A percentile compares a stretch with the other conserved stretches of the same genome.
Conservation (phyloP, 2,113 vertebrate genomes). For the Anarrhichthys ocellatus region DNA sequence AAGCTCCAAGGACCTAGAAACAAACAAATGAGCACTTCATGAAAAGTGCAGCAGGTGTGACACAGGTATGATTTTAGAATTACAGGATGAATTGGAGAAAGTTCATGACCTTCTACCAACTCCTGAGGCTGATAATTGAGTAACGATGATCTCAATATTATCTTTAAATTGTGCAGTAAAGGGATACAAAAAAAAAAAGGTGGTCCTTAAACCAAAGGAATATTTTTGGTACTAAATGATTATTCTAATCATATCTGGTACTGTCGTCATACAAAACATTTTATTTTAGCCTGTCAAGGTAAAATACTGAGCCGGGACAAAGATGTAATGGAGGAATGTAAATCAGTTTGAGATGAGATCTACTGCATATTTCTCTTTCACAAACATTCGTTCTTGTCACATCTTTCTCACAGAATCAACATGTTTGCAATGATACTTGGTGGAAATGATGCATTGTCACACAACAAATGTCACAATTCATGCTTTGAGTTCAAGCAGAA, state of each 20-base stretch:
- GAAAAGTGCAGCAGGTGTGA: slow-evolving; percentile 30
- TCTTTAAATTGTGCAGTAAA: not conserved
- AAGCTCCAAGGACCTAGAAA: slow-evolving; percentile 52
- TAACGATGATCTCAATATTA: slow-evolving; percentile 13
- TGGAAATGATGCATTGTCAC: slow-evolving; percentile 29
- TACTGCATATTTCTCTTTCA: slow-evolving; percentile 28
- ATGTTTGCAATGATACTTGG: slow-evolving; percentile 17
- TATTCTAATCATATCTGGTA: slow-evolving; percentile 12
- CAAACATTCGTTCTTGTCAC: slow-evolving; percentile 17
- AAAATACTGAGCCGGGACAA: slow-evolving; percentile 53
- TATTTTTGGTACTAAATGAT: slow-evolving; percentile 48
- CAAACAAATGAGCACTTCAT: slow-evolving; percentile 45
- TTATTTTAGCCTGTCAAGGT: slow-evolving; percentile 15
- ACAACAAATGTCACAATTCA: slow-evolving; percentile 32
- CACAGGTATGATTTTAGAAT: slow-evolving; percentile 22
- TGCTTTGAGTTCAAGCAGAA: slow-evolving; percentile 50
- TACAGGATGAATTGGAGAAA: not conserved
- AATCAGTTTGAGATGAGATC: slow-evolving; percentile 27
- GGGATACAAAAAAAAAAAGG: slow-evolving; percentile 7
- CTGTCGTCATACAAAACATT: slow-evolving; percentile 23
- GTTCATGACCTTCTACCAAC: not conserved
- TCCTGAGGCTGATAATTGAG: slow-evolving; percentile 14
- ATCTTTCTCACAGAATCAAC: slow-evolving; percentile 8
- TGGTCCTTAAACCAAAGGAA: slow-evolving; percentile 51
- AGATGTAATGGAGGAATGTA: slow-evolving; percentile 8